These are phyloP conservation scores for Orestias chungarensis DNA, from an alignment of 2,797 vertebrate species.

Conservation along the genomic window DNA sequence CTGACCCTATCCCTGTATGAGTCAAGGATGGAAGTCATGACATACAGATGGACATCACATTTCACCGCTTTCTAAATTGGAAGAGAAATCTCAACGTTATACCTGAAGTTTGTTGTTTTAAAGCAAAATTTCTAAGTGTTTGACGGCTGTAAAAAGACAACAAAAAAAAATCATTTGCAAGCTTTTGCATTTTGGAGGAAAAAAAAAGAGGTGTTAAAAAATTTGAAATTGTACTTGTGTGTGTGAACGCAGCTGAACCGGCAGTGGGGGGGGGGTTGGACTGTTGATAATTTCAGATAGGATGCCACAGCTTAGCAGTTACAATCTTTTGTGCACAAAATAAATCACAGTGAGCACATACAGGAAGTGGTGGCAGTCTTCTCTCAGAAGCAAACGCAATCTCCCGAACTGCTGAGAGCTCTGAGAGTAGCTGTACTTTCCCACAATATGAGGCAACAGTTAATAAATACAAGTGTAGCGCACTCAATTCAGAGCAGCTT, in stretches of 20 bases:
- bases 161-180: too few species aligned
- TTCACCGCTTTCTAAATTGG: too few species aligned
- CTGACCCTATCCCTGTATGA: too few species aligned
- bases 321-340: slow-evolving; percentile 31
- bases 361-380: slow-evolving; percentile 69
- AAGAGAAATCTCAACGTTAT: too few species aligned
- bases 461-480: slow-evolving; percentile 27
- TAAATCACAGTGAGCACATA: slow-evolving; percentile 71
- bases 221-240: not conserved
- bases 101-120: not conserved
- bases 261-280: not conserved
- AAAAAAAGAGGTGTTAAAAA: not conserved
- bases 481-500: slow-evolving; percentile 26
- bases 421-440: slow-evolving; percentile 40
- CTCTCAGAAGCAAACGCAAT: slow-evolving; percentile 13
- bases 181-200: not conserved
- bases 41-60: too few species aligned
- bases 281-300: slow-evolving; percentile 17
- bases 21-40: too few species aligned
- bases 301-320: slow-evolving; percentile 37
- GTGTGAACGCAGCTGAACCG: not conserved
- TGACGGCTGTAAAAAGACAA: not conserved
- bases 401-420: slow-evolving; percentile 11
- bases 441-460: slow-evolving; percentile 39
- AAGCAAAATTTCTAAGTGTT: not conserved